phyloP scores from a whole-genome alignment of 2,113 vertebrate genomes.

The Myocastor coypus region DNA sequence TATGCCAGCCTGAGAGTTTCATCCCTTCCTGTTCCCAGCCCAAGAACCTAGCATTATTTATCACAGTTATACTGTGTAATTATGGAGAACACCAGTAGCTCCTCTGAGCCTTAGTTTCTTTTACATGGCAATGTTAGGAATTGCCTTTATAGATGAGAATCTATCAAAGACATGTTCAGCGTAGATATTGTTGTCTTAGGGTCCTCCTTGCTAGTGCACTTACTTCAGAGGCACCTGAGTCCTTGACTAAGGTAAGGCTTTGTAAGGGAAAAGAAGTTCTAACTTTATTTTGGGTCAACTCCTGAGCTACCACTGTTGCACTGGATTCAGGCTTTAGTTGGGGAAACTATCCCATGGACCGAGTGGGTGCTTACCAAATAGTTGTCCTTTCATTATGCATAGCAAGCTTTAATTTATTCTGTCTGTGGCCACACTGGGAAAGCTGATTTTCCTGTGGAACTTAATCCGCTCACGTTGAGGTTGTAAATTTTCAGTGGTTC shows the following conservation, averaged over 20 bases:
- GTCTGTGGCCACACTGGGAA: conserved; percentile 7
- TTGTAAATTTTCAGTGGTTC: conserved; percentile 51
- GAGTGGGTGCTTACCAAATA: neutral
- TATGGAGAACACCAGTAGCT: neutral
- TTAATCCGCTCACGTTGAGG: conserved; percentile 56
- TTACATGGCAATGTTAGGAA: neutral
- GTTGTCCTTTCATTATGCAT: conserved; percentile 36
- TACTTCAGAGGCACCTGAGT: neutral
- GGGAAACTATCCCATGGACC: neutral
- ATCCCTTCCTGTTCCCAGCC: neutral
- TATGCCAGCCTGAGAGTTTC: neutral
- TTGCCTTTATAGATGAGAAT: neutral
- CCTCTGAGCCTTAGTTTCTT: neutral
- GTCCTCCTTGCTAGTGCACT: neutral
- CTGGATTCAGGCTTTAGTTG: neutral
- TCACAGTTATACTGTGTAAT: neutral
- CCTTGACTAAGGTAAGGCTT: neutral
- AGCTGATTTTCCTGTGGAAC: neutral
- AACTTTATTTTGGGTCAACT: neutral
- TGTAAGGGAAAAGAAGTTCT: neutral
- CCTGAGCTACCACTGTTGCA: too few species aligned
- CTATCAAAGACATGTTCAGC: neutral
- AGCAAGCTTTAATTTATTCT: conserved; percentile 36
- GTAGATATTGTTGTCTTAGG: neutral
- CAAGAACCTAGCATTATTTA: neutral